Percentiles rank a stretch among this genome's conserved stretches.
These are phyloP conservation scores for Denticeps clupeoides DNA, from an alignment of 2,797 vertebrate genomes.

Conservation along the genomic window DNA sequence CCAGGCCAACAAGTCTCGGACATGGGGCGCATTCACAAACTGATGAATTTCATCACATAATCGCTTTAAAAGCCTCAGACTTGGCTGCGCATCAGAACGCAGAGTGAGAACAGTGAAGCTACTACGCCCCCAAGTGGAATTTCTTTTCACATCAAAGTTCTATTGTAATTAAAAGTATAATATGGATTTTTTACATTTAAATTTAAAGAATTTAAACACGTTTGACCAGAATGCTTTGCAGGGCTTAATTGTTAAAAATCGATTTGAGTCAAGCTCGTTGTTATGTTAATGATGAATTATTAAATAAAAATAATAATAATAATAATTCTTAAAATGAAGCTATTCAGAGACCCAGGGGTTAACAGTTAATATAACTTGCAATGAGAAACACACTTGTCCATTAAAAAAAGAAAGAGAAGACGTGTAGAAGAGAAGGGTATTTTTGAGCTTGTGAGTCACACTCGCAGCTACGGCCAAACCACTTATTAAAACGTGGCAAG, in stretches of 20 bases:
- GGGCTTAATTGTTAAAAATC: neutral
- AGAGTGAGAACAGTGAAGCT: slow-evolving; percentile 35
- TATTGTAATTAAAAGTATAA: no score
- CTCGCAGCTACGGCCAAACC: slow-evolving; percentile 51
- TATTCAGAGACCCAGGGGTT: slow-evolving; percentile 31
- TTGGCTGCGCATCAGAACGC: slow-evolving; percentile 32
- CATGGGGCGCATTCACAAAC: slow-evolving; percentile 38
- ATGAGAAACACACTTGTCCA: slow-evolving; percentile 53
- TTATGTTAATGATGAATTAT: slow-evolving; percentile 16
- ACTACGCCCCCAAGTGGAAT: slow-evolving; percentile 59
- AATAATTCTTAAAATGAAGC: no score
- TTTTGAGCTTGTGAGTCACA: slow-evolving; percentile 54
- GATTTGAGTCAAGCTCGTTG: slow-evolving; percentile 1
- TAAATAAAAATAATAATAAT: slow-evolving; percentile 13
- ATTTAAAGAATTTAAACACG: neutral
- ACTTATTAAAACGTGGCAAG: slow-evolving; percentile 57
- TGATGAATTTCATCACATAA: slow-evolving; percentile 45
- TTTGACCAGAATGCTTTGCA: no score
- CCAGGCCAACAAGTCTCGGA: slow-evolving; percentile 34
- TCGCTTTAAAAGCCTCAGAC: slow-evolving; percentile 44
- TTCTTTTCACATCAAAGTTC: no score
- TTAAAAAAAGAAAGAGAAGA: slow-evolving; percentile 48
- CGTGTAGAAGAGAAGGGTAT: slow-evolving; percentile 56
- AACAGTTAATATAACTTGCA: slow-evolving; percentile 48
- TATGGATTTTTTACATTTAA: neutral